Conservation (phyloP, 1,140 invertebrate genomes). For the Cherax quadricarinatus region DNA sequence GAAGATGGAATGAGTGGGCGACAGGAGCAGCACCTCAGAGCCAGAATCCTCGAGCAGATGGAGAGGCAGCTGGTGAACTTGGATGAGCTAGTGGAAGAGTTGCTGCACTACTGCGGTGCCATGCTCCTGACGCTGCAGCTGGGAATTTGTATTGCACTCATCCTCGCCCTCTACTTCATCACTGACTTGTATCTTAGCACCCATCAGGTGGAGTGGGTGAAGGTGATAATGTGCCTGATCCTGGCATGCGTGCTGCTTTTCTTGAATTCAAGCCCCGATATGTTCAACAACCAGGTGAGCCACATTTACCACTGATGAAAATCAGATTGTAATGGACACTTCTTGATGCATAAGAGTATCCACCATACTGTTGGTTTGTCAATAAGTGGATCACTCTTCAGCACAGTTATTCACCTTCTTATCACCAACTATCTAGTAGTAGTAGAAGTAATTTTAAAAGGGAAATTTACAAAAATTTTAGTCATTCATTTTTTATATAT, state of each 20-base stretch:
- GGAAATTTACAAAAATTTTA: too few species aligned
- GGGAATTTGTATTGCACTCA: not conserved
- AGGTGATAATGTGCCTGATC: not conserved
- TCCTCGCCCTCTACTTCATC: not conserved
- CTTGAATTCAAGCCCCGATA: not conserved
- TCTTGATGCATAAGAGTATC: too few species aligned
- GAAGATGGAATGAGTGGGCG: too few species aligned
- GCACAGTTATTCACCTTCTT: too few species aligned
- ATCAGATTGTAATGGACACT: too few species aligned
- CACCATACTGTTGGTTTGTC: too few species aligned
- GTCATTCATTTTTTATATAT: too few species aligned
- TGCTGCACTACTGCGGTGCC: not conserved
- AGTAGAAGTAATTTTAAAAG: too few species aligned
- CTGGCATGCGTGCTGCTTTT: not conserved
- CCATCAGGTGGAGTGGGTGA: not conserved
- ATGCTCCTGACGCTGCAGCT: not conserved
- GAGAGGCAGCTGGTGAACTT: not conserved
- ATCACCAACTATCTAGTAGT: too few species aligned
- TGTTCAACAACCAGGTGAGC: not conserved
- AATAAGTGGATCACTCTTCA: too few species aligned
- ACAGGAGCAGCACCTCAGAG: not conserved
- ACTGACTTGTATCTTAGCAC: not conserved
- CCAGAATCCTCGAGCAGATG: not conserved
- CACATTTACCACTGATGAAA: too few species aligned
- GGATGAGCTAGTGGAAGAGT: not conserved